A percentile compares a stretch with the other conserved stretches of the same genome.
Evolutionary conservation across 2,888 invertebrate species (phyloP).

Genomic region (Vesta saturnalis): DNA sequence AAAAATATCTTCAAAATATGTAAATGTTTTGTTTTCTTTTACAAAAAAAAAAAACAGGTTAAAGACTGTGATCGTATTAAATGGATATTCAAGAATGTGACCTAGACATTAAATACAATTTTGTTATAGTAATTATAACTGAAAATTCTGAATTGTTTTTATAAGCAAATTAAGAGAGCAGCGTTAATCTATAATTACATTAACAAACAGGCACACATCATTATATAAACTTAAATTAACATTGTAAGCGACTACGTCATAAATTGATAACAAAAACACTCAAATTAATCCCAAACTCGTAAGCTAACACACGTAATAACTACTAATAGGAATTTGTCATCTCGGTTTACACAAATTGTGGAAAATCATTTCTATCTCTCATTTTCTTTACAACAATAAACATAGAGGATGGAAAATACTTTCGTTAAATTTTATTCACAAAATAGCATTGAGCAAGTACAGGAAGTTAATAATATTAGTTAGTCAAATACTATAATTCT

Average conservation of each 20-base stretch:
- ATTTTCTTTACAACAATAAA: neutral
- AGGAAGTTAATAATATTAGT: constrained; percentile 20
- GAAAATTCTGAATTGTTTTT: neutral
- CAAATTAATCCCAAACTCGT: neutral
- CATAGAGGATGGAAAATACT: neutral
- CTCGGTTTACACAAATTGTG: neutral
- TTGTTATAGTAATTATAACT: neutral
- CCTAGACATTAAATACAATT: too few species aligned
- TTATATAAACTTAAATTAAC: neutral
- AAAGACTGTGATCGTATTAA: too few species aligned
- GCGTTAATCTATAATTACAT: neutral
- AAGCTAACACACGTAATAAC: neutral
- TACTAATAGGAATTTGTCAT: neutral
- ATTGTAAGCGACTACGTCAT: neutral
- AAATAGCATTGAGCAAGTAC: constrained; percentile 3
- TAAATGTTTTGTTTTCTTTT: too few species aligned
- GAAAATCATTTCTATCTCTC: too few species aligned
- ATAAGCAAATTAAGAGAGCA: too few species aligned
- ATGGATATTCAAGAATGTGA: too few species aligned
- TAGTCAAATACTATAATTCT: constrained; percentile 18
- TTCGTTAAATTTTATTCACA: neutral
- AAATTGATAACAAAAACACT: constrained; percentile 1
- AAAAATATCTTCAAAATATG: too few species aligned
- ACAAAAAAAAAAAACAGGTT: too few species aligned
- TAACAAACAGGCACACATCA: constrained; percentile 1